phyloP scores from a whole-genome alignment of 35 echinoderm and acorn worm species.

The Strongylocentrotus purpuratus region DNA sequence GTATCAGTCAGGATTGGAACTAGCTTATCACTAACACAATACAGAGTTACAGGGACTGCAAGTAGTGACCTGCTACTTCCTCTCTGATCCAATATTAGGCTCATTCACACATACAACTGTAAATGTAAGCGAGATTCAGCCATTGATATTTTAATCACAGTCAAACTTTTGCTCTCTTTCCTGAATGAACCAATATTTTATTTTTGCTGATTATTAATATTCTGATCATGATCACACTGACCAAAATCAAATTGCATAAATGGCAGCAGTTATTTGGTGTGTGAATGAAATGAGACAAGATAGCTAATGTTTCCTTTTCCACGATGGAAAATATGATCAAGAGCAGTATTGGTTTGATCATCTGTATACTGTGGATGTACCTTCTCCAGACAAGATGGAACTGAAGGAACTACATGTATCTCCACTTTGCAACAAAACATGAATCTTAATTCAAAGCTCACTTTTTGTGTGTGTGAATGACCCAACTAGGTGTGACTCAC shows the following conservation, averaged over 20 bases:
- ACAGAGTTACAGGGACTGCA: neutral
- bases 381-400: neutral
- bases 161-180: neutral
- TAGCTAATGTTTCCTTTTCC: neutral
- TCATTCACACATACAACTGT: neutral
- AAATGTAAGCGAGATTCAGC: neutral
- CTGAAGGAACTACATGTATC: neutral
- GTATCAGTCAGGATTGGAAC: neutral
- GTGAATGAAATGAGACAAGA: neutral
- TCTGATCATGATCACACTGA: too few relatives aligned
- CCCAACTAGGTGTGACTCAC: neutral
- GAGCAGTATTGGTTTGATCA: neutral
- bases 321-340: neutral
- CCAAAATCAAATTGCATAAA: neutral
- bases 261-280: neutral
- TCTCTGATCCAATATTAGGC: neutral
- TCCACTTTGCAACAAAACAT: neutral
- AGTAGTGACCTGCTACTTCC: neutral
- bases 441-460: neutral
- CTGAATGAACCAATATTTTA: neutral
- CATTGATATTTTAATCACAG: neutral
- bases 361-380: neutral
- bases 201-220: neutral
- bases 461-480: neutral
- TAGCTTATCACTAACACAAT: conserved; percentile 4